phyloP scores from a whole-genome alignment of 2,888 invertebrate genomes.

The Argyresthia albistria region DNA sequence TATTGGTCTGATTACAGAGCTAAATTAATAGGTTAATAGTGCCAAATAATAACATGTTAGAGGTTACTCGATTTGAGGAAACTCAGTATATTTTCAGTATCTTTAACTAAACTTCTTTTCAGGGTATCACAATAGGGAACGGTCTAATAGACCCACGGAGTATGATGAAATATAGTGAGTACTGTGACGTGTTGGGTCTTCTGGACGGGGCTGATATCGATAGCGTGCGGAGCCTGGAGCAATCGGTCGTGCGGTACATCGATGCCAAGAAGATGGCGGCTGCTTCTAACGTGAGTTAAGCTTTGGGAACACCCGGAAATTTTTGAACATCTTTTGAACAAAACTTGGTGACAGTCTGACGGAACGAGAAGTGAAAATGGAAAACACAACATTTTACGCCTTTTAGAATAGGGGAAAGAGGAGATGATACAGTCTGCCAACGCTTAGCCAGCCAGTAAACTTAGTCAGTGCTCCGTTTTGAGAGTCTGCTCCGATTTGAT shows the following conservation, averaged over 20 bases:
- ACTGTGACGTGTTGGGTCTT: slow-evolving; percentile 46
- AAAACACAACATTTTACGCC: no score
- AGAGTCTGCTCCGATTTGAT: no score
- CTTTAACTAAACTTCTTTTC: background rate
- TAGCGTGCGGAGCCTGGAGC: slow-evolving; percentile 21
- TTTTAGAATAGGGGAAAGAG: no score
- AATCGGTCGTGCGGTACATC: slow-evolving; percentile 43
- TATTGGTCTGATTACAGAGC: background rate
- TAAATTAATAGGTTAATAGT: background rate
- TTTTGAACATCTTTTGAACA: no score
- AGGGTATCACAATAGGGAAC: slow-evolving; percentile 62
- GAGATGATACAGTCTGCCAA: no score
- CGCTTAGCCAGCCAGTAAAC: no score
- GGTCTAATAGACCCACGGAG: slow-evolving; percentile 56
- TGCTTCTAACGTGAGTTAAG: slow-evolving; percentile 31
- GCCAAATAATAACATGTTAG: no score
- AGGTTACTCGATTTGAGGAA: background rate
- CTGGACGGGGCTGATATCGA: slow-evolving; percentile 36
- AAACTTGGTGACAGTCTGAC: no score
- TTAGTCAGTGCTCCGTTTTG: no score
- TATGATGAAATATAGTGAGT: slow-evolving; percentile 54
- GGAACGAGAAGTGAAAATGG: no score
- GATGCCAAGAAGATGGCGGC: slow-evolving; percentile 47
- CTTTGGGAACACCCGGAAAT: no score
- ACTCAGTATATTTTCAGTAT: background rate